A percentile compares a stretch with the other conserved stretches of the same genome.
phyloP scores from a whole-genome alignment of 2,797 vertebrate genomes.

The Sarcophilus harrisii region DNA sequence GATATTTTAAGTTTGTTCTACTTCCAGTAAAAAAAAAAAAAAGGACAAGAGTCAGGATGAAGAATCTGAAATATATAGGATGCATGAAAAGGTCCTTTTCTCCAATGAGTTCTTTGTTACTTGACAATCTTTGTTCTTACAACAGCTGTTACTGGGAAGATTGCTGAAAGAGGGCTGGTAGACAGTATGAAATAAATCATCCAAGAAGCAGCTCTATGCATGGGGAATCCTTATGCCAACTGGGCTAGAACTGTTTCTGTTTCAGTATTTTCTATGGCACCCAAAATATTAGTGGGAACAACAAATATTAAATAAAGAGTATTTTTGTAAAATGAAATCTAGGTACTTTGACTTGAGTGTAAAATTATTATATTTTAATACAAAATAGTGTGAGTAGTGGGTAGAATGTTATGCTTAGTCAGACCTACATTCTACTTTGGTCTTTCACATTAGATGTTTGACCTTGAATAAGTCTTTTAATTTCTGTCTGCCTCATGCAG shows the following conservation, averaged over 20 bases:
- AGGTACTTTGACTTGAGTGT: not conserved
- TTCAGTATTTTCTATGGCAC: not conserved
- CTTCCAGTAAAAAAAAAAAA: slow-evolving; percentile 36
- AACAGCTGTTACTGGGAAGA: slow-evolving; percentile 6
- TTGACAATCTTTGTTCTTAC: not conserved
- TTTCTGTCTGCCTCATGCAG: not conserved
- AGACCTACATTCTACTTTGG: not conserved
- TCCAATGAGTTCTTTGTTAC: not conserved
- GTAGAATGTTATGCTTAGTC: not conserved
- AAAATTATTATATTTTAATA: not conserved
- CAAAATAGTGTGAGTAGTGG: not conserved
- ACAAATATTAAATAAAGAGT: not conserved
- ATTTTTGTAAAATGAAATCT: not conserved
- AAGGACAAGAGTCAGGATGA: not conserved
- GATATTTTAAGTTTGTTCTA: slow-evolving; percentile 23
- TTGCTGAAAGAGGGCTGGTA: not conserved
- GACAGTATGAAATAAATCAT: not conserved
- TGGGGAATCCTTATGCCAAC: slow-evolving; percentile 30
- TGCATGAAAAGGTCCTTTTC: not conserved
- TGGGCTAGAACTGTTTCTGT: not conserved
- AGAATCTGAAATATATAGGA: not conserved
- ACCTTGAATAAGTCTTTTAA: not conserved
- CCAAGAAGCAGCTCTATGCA: not conserved
- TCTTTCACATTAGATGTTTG: not conserved
- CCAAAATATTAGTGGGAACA: accelerated